Conservation (phyloP, 2,797 vertebrate genomes). For the Pogoniulus pusillus region DNA sequence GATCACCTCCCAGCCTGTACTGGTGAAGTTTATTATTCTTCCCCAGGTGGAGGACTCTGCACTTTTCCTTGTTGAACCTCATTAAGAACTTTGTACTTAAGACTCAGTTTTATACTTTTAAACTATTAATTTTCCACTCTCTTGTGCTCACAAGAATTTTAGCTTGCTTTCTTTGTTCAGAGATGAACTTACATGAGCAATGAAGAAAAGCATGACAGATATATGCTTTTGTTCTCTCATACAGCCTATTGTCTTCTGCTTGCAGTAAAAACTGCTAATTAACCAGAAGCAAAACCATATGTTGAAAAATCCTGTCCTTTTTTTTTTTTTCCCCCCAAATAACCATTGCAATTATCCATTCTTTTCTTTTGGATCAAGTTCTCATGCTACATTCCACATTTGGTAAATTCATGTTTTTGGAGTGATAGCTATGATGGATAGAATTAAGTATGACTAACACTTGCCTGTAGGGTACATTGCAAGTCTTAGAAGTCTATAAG, state of each 20-base stretch:
- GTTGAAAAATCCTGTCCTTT: neutral
- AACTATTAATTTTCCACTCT: neutral
- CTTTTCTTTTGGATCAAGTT: neutral
- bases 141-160: neutral
- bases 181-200: neutral
- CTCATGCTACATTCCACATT: neutral
- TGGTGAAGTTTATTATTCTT: too few relatives aligned
- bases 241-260: neutral
- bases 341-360: neutral
- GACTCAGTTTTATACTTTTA: neutral
- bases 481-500: neutral
- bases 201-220: neutral
- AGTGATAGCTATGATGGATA: neutral
- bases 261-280: conserved; percentile 19
- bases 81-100: neutral
- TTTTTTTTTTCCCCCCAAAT: neutral
- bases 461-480: neutral
- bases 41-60: too few relatives aligned
- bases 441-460: neutral
- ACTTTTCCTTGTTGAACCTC: too few relatives aligned
- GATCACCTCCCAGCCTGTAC: too few relatives aligned
- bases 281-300: conserved; percentile 18
- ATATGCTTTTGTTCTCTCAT: neutral
- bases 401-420: neutral
- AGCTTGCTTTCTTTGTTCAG: neutral